A percentile compares a stretch with the other conserved stretches of the same genome.
These are phyloP conservation scores for Channa maculata DNA, from an alignment of 2,113 vertebrate genomes.

Conservation along the genomic window DNA sequence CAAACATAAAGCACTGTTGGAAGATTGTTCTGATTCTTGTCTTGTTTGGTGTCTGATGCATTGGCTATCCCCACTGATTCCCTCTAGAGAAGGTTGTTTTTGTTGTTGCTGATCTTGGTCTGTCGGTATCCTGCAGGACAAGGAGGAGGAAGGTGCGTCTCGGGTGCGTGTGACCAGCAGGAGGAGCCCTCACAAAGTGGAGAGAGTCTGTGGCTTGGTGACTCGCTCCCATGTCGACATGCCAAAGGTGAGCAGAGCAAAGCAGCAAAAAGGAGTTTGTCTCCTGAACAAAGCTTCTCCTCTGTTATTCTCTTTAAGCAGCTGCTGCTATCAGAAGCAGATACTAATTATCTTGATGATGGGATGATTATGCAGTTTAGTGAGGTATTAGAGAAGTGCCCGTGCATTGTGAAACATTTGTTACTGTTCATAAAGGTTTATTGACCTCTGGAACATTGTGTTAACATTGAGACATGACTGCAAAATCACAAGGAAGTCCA, in stretches of 20 bases:
- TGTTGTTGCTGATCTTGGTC: not conserved
- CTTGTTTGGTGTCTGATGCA: too few species aligned
- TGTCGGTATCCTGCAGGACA: conserved; percentile 45
- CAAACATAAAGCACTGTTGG: too few species aligned
- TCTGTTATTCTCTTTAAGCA: not conserved
- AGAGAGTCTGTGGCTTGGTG: conserved; percentile 81
- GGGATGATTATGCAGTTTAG: not conserved
- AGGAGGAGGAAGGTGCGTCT: conserved; percentile 71
- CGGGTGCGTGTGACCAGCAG: conserved; percentile 83
- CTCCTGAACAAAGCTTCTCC: not conserved
- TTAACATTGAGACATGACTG: conserved; percentile 6
- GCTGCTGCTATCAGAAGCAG: conserved; percentile 20
- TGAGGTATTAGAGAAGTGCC: not conserved
- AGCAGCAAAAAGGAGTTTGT: not conserved
- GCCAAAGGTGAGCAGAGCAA: conserved; percentile 77
- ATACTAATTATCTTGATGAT: conserved; percentile 19
- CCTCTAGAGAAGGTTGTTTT: not conserved
- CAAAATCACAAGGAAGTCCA: conserved; percentile 2
- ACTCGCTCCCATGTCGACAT: conserved; percentile 75
- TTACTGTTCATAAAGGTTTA: conserved; percentile 10
- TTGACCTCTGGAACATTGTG: conserved; percentile 17
- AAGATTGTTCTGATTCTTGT: too few species aligned
- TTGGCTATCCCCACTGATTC: too few species aligned
- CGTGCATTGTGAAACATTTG: not conserved
- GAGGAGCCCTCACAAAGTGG: conserved; percentile 82